Base-by-base conservation (phyloP, 2,797 vertebrate species). In the Oophaga sylvatica region DNA sequence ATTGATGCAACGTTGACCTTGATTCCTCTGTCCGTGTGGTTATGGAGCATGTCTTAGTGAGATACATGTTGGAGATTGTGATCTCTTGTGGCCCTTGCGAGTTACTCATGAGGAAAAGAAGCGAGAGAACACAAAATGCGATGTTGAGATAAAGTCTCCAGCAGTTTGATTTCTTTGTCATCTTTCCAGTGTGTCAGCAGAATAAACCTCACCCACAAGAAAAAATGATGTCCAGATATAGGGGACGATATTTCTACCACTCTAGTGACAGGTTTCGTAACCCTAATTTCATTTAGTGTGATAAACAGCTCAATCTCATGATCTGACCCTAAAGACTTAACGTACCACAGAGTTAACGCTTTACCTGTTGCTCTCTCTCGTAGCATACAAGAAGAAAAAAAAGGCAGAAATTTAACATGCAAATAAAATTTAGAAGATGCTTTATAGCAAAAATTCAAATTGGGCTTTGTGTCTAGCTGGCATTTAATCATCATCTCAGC, bases 161-260 rank as follows among this genome's bases (percentile, higher is more conserved):
- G 68, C 73, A 41, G 84, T 89, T 77, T 83, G 48, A 86, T 83
- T 73, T 86, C 45, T 67, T 81, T 84, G 48, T 67, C 76, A 68
- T 86, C 71, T 87, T 89, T 86, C 81, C 80, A 17, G 13, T 77
- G 59, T 11, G 80, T 89, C 88, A 89, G 84, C 88, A 86, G 29
- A 89, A 86, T 83, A 6, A 31, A 70, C 41, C 45, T 79, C 80
- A 71, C 80, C 88, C 84, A 48, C 80, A 84, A 53, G 57, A 45
- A 84, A 31, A 85, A 53, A 77, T 53, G 82, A 84, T 88, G 87
- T 80, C 87, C 82, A 83, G 84, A 89, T 89, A 89, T 26, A n/a
- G 41, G 56, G 26, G 53, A 82, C 70, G 48, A 76, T 68, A n/a
- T 81, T 85, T 86, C 41, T 53, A 65, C 35, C 65, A 29, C 76